phyloP scores from a whole-genome alignment of 2,113 vertebrate genomes.

The Dicentrarchus labrax region DNA sequence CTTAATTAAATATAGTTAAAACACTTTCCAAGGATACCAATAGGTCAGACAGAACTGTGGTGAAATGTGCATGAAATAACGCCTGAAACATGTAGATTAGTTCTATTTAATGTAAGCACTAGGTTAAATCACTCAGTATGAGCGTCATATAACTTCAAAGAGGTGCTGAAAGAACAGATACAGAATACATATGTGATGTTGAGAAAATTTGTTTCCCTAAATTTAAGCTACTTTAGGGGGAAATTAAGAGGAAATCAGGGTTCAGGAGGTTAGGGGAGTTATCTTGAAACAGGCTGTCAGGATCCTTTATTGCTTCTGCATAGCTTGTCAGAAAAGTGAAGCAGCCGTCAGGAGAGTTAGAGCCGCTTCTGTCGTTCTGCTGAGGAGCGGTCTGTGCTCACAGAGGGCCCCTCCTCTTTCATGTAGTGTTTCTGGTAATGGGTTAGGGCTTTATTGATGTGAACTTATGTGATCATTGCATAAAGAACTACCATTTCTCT shows the following conservation, averaged over 20 bases:
- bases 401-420: constrained; percentile 65
- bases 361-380: constrained; percentile 36
- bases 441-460: constrained; percentile 70
- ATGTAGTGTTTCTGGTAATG: constrained; percentile 75
- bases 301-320: constrained; percentile 33
- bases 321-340: constrained; percentile 53
- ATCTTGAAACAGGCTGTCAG: constrained; percentile 52
- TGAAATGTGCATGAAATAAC: background rate
- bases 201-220: background rate
- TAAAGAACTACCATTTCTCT: constrained; percentile 60
- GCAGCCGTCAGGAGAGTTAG: constrained; percentile 46
- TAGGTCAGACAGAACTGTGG: background rate
- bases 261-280: constrained; percentile 55
- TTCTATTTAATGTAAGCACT: background rate
- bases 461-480: constrained; percentile 76
- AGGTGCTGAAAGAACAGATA: constrained; percentile 7
- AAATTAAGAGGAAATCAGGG: constrained; percentile 37
- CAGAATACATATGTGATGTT: constrained; percentile 1
- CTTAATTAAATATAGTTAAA: background rate
- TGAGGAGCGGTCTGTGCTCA: constrained; percentile 37
- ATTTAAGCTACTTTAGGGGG: constrained; percentile 13
- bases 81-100: background rate
- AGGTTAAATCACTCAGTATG: background rate
- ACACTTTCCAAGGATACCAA: background rate
- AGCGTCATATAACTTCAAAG: constrained; percentile 32